A percentile compares a stretch with the other conserved stretches of the same genome.
Evolutionary conservation across 2,113 vertebrate genomes (phyloP).

Genomic region (Leptodactylus fuscus): DNA sequence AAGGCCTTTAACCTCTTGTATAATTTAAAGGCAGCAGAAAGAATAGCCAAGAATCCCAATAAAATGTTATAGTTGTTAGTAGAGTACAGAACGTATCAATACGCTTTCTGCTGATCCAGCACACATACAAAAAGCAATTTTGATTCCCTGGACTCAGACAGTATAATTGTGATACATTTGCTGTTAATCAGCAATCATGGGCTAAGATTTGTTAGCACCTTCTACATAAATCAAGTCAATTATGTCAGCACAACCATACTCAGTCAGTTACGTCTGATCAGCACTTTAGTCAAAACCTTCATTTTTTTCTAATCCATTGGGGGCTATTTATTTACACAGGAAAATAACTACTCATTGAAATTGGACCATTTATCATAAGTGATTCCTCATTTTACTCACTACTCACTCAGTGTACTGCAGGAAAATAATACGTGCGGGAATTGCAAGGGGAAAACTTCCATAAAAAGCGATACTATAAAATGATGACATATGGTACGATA

Average conservation of each 20-base stretch:
- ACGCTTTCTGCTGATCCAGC: slow-evolving; percentile 48
- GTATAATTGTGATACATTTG: slow-evolving; percentile 51
- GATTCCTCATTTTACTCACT: neutral
- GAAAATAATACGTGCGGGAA: neutral
- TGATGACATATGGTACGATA: too few relatives aligned
- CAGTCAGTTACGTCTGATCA: slow-evolving; percentile 36
- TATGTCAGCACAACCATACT: slow-evolving; percentile 46
- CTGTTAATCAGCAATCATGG: slow-evolving; percentile 44
- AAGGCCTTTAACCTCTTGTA: slow-evolving; percentile 46
- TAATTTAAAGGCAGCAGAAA: slow-evolving; percentile 26
- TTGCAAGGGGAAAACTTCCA: neutral
- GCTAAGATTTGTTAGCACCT: slow-evolving; percentile 18
- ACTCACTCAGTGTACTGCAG: neutral
- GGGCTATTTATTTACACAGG: slow-evolving; percentile 39
- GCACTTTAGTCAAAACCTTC: slow-evolving; percentile 32
- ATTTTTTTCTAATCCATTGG: slow-evolving; percentile 20
- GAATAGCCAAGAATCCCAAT: slow-evolving; percentile 39
- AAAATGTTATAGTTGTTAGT: slow-evolving; percentile 29
- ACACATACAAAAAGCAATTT: slow-evolving; percentile 41
- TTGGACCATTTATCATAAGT: neutral
- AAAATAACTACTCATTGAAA: slow-evolving; percentile 7
- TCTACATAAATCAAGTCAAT: slow-evolving; percentile 56
- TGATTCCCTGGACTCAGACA: slow-evolving; percentile 44
- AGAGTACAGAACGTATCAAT: slow-evolving; percentile 13
- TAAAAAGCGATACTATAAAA: neutral